phyloP scores from a whole-genome alignment of 2,113 vertebrate genomes.

The Seriola rivoliana region DNA sequence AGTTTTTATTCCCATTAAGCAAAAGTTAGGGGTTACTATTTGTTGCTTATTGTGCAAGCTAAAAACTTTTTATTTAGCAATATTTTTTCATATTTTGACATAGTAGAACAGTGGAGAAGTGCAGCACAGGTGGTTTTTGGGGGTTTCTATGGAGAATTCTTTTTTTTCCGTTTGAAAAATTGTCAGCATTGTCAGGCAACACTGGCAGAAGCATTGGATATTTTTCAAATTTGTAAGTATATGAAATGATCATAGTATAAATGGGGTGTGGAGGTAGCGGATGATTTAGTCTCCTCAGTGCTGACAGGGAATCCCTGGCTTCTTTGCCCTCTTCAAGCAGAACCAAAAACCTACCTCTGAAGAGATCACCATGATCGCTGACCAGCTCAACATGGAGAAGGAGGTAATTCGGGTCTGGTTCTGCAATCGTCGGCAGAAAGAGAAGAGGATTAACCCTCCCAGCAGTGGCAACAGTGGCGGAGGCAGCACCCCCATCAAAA shows the following conservation, averaged over 20 bases:
- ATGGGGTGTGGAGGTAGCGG: background rate
- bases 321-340: slow-evolving; percentile 88
- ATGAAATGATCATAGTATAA: background rate
- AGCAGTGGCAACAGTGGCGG: slow-evolving; percentile 89
- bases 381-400: slow-evolving; percentile 99
- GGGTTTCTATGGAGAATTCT: background rate
- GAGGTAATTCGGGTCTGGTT: slow-evolving; percentile 99
- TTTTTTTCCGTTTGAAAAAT: background rate
- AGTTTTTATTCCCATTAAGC: background rate
- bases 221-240: background rate
- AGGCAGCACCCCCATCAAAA: slow-evolving; percentile 94
- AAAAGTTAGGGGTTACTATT: background rate
- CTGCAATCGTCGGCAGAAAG: slow-evolving; percentile 99
- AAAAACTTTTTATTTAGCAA: background rate
- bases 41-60: background rate
- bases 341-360: slow-evolving; percentile 99
- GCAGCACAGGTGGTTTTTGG: background rate
- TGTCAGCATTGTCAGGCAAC: background rate
- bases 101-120: background rate
- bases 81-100: background rate
- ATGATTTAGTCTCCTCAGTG: slow-evolving; percentile 37
- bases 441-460: slow-evolving; percentile 99
- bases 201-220: background rate
- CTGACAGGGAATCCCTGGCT: slow-evolving; percentile 80
- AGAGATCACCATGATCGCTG: slow-evolving; percentile 99